Evolutionary conservation across 2,888 invertebrate genomes (phyloP), one percentile per base, ranked within the genome.

Genomic region (Cantharis rustica): DNA sequence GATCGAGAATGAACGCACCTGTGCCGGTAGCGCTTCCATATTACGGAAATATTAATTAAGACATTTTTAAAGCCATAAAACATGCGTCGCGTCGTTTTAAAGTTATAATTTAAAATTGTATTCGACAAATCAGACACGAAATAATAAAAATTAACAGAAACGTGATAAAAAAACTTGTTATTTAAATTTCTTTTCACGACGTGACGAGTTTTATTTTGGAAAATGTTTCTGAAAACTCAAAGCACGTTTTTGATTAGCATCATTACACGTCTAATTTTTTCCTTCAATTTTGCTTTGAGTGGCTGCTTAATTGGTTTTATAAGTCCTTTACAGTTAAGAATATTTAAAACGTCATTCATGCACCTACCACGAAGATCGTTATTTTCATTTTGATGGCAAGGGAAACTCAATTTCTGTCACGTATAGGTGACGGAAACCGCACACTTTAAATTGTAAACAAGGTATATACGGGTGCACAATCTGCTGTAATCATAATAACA

Each of bases 401-500:
- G 61, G 31, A 72, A 75, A 73, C 72, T 73, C 71, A 78, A 73
- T 78, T 78, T 75, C 73, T 75, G 78, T 75, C 78, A 78, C 78
- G 78, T 75, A 75, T 75, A 73, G 78, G 75, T 78, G 78, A 78
- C 71, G 71, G 73, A 75, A 75, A 75, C 75, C 75, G 78, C 79
- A 75, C 74, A 79, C 76, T 79, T 69, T 74, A 79, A 79, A 76
- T 75, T 76, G 79, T 75, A 79, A 76, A 79, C 79, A 79, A 79
- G 79, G 69, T 78, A 73, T 78, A 75, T 78, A 73, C 75, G 78
- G 75, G 75, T 71, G 75, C 75, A 78, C 78, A 78, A 75, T 76
- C 76, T 75, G 78, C 76, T 73, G 78, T 79, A 77, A 80, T 80
- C 79, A 80, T 80, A 80, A 80, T 79, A 78, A 79, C 80, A 79